A percentile compares a stretch with the other conserved stretches of the same genome.
phyloP scores from a whole-genome alignment of 2,888 invertebrate genomes.

The Dugesia japonica region DNA sequence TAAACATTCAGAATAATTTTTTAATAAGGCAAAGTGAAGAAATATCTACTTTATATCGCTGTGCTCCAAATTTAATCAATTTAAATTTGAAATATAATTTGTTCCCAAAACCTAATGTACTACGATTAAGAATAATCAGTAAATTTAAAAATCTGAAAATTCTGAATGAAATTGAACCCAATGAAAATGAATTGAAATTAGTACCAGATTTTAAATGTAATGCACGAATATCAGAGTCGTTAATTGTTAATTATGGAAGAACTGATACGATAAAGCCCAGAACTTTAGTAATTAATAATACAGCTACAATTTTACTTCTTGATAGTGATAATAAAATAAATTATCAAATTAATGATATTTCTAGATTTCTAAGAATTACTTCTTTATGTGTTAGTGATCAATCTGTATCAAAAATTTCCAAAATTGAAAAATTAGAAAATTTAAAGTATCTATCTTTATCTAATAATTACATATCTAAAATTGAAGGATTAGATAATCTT shows the following conservation, averaged over 20 bases:
- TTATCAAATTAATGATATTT: conserved; percentile 24
- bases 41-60: conserved; percentile 42
- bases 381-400: conserved; percentile 44
- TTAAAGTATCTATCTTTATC: conserved; percentile 46
- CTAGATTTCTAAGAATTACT: conserved; percentile 38
- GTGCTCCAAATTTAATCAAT: conserved; percentile 39
- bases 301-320: conserved; percentile 38
- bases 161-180: conserved; percentile 40
- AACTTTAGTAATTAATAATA: conserved; percentile 39
- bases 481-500: conserved; percentile 46
- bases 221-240: conserved; percentile 41
- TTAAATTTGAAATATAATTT: conserved; percentile 44
- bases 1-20: conserved; percentile 45
- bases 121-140: conserved; percentile 42
- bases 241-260: conserved; percentile 41
- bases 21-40: conserved; percentile 43
- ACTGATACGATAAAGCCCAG: conserved; percentile 40
- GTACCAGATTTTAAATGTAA: conserved; percentile 43
- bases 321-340: conserved; percentile 41
- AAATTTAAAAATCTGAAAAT: conserved; percentile 41
- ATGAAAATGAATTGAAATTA: conserved; percentile 41
- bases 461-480: conserved; percentile 45
- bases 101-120: conserved; percentile 43
- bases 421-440: conserved; percentile 43
- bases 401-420: conserved; percentile 44